Evolutionary conservation across 2,888 invertebrate genomes (phyloP).

Genomic region (Drosophila koepferae): DNA sequence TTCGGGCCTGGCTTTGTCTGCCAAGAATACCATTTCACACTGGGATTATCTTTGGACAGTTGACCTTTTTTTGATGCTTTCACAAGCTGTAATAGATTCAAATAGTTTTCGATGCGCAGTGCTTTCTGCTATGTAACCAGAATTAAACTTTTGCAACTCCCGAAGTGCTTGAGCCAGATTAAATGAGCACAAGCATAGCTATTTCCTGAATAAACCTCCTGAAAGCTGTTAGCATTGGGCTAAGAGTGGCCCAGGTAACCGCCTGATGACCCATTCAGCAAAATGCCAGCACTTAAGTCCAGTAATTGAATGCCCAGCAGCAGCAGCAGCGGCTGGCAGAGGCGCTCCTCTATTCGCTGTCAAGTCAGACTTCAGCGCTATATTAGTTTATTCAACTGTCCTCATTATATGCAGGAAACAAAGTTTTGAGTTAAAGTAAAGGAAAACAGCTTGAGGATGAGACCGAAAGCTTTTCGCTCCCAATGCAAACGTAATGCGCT

Average conservation of each 20-base stretch:
- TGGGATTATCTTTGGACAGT: constrained; percentile 24
- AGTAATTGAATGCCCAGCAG: constrained; percentile 48
- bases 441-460: neutral
- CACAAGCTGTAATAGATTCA: constrained; percentile 45
- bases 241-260: constrained; percentile 45
- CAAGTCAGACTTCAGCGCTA: constrained; percentile 40
- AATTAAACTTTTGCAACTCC: constrained; percentile 12
- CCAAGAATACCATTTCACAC: constrained; percentile 15
- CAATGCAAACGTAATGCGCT: constrained; percentile 68
- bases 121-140: neutral
- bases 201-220: constrained; percentile 35
- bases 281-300: constrained; percentile 46
- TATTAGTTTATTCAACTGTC: constrained; percentile 57
- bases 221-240: constrained; percentile 15
- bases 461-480: constrained; percentile 8
- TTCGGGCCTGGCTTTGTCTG: constrained; percentile 23
- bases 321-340: neutral
- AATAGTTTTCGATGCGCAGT: constrained; percentile 34
- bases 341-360: neutral
- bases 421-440: constrained; percentile 16
- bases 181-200: constrained; percentile 6
- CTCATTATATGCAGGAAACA: constrained; percentile 54
- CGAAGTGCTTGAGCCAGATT: constrained; percentile 15
- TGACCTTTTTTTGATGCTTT: constrained; percentile 29
- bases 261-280: constrained; percentile 42